These are phyloP conservation scores for Sorex maritimensis DNA, from an alignment of 2,797 vertebrate species.

Conservation along the genomic window DNA sequence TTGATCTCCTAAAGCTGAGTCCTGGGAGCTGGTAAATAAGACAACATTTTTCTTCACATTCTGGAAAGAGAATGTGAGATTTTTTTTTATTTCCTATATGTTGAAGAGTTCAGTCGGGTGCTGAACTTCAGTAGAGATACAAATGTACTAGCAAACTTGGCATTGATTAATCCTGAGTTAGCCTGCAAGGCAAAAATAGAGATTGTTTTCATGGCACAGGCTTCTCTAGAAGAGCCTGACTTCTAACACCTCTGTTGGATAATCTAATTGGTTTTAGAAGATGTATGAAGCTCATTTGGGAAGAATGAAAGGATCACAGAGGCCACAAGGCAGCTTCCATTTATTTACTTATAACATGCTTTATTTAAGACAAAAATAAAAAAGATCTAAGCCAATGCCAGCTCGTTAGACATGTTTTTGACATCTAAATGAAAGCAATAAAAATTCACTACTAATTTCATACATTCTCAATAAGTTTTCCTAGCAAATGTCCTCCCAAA, in stretches of 20 bases:
- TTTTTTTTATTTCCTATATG: conserved; percentile 46
- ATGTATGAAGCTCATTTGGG: conserved; percentile 12
- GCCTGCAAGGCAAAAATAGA: conserved; percentile 22
- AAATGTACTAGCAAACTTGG: conserved; percentile 65
- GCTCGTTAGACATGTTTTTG: neutral
- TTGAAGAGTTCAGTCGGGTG: conserved; percentile 51
- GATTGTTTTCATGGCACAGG: conserved; percentile 24
- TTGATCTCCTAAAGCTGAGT: conserved; percentile 8
- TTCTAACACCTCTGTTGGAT: conserved; percentile 6
- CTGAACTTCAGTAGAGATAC: conserved; percentile 29
- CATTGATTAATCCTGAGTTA: conserved; percentile 71
- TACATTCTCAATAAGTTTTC: neutral
- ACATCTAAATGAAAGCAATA: neutral
- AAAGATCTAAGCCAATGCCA: conserved; percentile 16
- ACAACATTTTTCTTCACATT: conserved; percentile 61
- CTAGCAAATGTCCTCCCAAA: neutral
- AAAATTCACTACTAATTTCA: conserved; percentile 41
- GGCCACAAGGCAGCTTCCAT: neutral
- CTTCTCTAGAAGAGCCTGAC: conserved; percentile 7
- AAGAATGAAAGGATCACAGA: conserved; percentile 18
- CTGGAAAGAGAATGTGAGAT: conserved; percentile 67
- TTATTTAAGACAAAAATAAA: conserved; percentile 27
- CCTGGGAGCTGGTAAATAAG: conserved; percentile 55
- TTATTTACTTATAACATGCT: conserved; percentile 57
- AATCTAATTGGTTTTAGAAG: conserved; percentile 60